A percentile compares a stretch with the other conserved stretches of the same genome.
Conservation (phyloP, 2,888 invertebrate species). For the Hirtodrosophila duncani region DNA sequence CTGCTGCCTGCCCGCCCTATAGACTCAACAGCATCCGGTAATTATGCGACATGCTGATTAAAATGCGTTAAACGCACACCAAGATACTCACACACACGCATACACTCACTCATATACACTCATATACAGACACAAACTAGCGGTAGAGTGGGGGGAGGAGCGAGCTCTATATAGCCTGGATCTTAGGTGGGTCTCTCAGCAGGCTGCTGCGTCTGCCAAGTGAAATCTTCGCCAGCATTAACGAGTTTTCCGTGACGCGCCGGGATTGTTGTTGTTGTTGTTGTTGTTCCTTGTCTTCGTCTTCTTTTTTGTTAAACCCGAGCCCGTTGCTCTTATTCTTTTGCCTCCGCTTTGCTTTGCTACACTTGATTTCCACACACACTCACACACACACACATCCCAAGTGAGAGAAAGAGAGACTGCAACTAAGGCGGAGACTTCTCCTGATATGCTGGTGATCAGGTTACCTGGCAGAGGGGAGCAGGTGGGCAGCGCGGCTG, state of each 20-base stretch:
- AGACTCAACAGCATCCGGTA: conserved; percentile 77
- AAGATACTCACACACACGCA: conserved; percentile 10
- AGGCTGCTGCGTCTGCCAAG: conserved; percentile 46
- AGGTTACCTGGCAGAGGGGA: conserved; percentile 46
- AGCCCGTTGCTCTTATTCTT: conserved; percentile 48
- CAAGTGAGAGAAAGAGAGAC: neutral
- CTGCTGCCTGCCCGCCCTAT: conserved; percentile 15
- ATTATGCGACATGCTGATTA: conserved; percentile 78
- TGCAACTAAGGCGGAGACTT: conserved; percentile 21
- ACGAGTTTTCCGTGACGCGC: conserved; percentile 71
- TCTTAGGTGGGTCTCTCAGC: conserved; percentile 63
- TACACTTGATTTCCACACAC: conserved; percentile 67
- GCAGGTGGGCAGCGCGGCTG: neutral
- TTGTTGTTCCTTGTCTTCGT: conserved; percentile 11
- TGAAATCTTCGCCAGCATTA: conserved; percentile 72
- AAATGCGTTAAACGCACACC: conserved; percentile 74
- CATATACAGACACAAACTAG: neutral
- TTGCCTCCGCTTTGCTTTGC: conserved; percentile 62
- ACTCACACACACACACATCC: conserved; percentile 18
- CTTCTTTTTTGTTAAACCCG: conserved; percentile 32
- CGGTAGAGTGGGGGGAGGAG: neutral
- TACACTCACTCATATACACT: neutral
- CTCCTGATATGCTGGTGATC: conserved; percentile 66
- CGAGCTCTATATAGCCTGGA: too few relatives aligned
- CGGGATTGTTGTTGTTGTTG: conserved; percentile 28